Evolutionary conservation across 2,888 invertebrate genomes (phyloP).

Genomic region (Agriopis marginaria): DNA sequence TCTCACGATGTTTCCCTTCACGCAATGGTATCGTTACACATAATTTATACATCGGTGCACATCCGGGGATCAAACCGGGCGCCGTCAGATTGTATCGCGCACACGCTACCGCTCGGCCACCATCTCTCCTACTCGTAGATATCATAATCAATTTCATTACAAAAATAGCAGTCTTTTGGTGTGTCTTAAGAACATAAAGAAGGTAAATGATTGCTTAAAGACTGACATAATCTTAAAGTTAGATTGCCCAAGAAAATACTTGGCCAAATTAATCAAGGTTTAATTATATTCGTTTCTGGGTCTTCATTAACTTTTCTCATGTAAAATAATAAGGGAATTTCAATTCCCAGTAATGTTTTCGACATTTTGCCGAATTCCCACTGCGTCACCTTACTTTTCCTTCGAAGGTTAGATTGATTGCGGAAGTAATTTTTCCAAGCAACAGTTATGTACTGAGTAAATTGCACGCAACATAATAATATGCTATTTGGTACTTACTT

Average conservation of each 20-base stretch:
- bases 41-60: too few species aligned
- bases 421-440: constrained; percentile 1
- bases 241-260: constrained; percentile 43
- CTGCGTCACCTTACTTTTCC: constrained; percentile 9
- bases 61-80: too few species aligned
- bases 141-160: too few species aligned
- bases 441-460: not conserved
- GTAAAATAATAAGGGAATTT: constrained; percentile 26
- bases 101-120: too few species aligned
- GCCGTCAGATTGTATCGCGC: too few species aligned
- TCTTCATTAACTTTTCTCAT: constrained; percentile 42
- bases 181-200: not conserved
- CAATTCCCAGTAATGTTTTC: constrained; percentile 15
- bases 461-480: constrained; percentile 1
- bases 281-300: constrained; percentile 48
- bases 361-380: constrained; percentile 19
- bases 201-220: not conserved
- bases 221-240: constrained; percentile 12
- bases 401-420: not conserved
- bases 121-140: too few species aligned
- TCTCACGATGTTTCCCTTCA: too few species aligned
- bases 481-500: not conserved
- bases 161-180: not conserved
- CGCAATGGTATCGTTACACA: too few species aligned
- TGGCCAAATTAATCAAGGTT: constrained; percentile 32